These are phyloP conservation scores for Bambusicola thoracicus DNA, from an alignment of 2,113 vertebrate genomes.

Conservation along the genomic window DNA sequence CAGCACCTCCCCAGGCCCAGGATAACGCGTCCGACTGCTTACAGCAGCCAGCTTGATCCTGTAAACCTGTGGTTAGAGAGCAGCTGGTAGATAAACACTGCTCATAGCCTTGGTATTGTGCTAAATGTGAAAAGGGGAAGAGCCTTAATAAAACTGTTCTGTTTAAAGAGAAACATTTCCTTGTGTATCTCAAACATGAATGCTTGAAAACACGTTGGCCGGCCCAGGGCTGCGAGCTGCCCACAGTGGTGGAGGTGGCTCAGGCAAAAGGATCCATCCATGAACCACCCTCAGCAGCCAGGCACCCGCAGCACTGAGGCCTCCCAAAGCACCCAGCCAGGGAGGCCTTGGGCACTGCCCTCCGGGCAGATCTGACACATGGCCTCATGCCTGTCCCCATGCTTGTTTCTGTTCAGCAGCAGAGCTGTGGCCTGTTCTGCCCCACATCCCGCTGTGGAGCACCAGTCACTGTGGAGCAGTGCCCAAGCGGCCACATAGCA, in stretches of 20 bases:
- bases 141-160: slow-evolving; percentile 54
- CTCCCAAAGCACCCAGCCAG: background rate
- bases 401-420: background rate
- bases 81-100: slow-evolving; percentile 42
- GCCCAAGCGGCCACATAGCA: background rate
- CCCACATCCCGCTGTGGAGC: background rate
- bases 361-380: fast-evolving
- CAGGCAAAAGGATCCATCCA: background rate
- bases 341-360: fast-evolving
- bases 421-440: too few relatives aligned
- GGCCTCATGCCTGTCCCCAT: background rate
- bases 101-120: background rate
- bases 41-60: background rate
- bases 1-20: background rate
- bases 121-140: slow-evolving; percentile 61
- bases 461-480: background rate
- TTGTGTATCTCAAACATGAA: background rate
- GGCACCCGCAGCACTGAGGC: fast-evolving
- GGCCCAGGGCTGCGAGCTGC: background rate
- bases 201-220: background rate
- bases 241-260: fast-evolving
- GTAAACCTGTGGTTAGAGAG: background rate
- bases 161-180: slow-evolving; percentile 57
- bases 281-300: fast-evolving
- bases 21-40: background rate